A percentile compares a stretch with the other conserved stretches of the same genome.
These are phyloP conservation scores for Sinotaia quadrata DNA, from an alignment of 2,888 invertebrate species.

Conservation along the genomic window DNA sequence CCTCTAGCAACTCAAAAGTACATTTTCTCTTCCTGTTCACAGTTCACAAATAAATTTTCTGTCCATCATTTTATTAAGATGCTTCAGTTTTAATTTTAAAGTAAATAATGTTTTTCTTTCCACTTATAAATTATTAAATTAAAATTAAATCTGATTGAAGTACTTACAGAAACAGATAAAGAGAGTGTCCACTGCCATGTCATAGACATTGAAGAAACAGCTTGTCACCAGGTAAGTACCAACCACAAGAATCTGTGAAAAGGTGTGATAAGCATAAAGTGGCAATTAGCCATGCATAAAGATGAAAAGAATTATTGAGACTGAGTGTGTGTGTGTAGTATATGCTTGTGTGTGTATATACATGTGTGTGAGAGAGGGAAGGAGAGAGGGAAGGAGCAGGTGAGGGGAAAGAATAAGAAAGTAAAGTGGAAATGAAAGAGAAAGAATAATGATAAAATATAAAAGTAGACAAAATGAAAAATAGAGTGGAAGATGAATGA, in stretches of 20 bases:
- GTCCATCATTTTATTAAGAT: too few species aligned
- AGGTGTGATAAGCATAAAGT: background rate
- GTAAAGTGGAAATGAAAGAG: background rate
- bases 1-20: too few species aligned
- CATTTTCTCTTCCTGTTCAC: too few species aligned
- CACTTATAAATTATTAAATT: background rate
- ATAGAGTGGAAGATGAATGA: background rate
- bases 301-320: too few species aligned
- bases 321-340: too few species aligned
- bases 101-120: too few species aligned
- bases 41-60: too few species aligned
- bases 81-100: too few species aligned
- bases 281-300: background rate
- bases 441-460: background rate
- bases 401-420: background rate
- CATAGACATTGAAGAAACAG: constrained; percentile 94
- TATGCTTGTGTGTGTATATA: background rate
- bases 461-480: background rate
- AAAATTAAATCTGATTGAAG: background rate
- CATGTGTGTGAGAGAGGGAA: background rate
- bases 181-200: constrained; percentile 97
- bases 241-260: constrained; percentile 79
- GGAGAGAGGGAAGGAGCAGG: background rate
- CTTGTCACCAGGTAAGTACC: constrained; percentile 89
- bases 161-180: constrained; percentile 96